Conservation (phyloP, 2,113 vertebrate species). For the Alethe castanea region DNA sequence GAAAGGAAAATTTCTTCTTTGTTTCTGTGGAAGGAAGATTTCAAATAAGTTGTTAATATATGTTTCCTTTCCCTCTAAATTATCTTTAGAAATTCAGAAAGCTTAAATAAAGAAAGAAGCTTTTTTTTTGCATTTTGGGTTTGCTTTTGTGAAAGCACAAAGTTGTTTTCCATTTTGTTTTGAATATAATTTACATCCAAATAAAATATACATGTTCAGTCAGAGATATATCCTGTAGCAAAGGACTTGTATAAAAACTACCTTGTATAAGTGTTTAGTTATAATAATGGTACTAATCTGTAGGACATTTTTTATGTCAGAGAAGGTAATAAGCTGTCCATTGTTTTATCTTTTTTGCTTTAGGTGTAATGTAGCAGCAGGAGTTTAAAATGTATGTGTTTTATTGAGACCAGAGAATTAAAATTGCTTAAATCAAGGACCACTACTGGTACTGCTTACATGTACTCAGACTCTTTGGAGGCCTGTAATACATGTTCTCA, state of each 20-base stretch:
- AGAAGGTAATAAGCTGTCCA: background rate
- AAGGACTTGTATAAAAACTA: background rate
- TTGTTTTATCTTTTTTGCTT: background rate
- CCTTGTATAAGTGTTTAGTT: background rate
- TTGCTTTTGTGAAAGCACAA: conserved; percentile 4
- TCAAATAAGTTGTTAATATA: background rate
- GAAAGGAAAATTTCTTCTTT: background rate
- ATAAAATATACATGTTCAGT: background rate
- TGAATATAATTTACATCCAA: background rate
- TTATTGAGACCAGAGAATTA: background rate
- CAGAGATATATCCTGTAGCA: background rate
- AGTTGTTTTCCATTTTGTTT: background rate
- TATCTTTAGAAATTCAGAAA: background rate
- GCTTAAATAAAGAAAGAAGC: background rate
- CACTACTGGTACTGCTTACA: background rate
- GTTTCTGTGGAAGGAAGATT: background rate
- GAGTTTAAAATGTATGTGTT: background rate
- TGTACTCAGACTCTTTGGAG: background rate
- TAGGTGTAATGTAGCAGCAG: background rate
- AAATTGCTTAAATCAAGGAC: background rate
- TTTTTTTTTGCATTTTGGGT: background rate
- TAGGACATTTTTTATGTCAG: background rate
- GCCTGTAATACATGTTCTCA: background rate
- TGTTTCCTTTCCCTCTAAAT: background rate
- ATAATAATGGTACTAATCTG: background rate